phyloP scores from a whole-genome alignment of 30 jellyfish, hydroid and myxozoan species.

The Chrysaora quinquecirrha region DNA sequence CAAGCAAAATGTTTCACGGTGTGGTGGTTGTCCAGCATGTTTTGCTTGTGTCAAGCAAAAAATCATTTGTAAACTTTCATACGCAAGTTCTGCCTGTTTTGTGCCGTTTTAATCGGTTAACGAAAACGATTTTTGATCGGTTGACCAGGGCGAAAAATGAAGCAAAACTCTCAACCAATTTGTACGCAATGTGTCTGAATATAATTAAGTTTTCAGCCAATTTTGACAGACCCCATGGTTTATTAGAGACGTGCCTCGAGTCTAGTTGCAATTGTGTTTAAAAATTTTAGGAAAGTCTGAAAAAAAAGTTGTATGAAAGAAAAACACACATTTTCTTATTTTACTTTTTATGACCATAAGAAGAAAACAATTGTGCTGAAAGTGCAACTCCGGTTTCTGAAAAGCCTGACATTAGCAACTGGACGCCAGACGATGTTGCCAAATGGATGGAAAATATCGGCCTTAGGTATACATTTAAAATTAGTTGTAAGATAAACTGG shows the following conservation, averaged over 20 bases:
- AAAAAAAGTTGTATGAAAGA: background rate
- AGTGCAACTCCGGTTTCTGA: background rate
- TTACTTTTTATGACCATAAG: background rate
- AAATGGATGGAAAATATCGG: background rate
- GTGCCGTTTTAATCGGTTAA: background rate
- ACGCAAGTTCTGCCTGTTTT: background rate
- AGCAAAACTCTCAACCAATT: background rate
- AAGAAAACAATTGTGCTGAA: background rate
- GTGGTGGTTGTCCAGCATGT: no score
- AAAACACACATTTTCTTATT: background rate
- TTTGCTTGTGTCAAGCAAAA: no score
- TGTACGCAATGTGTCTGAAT: background rate
- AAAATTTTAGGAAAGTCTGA: background rate
- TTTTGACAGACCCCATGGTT: background rate
- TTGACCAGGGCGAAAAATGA: background rate
- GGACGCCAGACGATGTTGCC: background rate
- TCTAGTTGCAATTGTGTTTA: background rate
- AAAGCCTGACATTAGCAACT: background rate
- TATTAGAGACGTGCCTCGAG: background rate
- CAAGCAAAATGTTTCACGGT: no score
- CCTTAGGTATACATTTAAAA: background rate
- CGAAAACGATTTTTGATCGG: background rate
- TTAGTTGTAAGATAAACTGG: background rate
- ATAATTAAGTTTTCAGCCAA: background rate
- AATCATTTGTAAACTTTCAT: no score